Conservation (phyloP, 2,113 vertebrate genomes). For the Scomber scombrus region DNA sequence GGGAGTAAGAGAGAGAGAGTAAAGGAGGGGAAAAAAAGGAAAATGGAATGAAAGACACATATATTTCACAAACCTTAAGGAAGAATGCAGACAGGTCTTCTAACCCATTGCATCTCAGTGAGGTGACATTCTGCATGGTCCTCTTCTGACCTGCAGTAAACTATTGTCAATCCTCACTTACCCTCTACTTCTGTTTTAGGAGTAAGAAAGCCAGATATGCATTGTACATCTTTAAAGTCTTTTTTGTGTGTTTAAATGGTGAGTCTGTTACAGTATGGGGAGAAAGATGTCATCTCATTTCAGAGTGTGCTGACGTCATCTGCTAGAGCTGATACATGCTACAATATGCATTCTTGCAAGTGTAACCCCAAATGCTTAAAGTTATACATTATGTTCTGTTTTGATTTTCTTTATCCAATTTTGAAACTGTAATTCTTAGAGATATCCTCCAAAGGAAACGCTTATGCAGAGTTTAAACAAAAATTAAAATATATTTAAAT, state of each 20-base stretch:
- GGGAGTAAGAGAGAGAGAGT: neutral
- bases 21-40: neutral
- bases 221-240: slow-evolving; percentile 2
- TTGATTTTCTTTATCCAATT: neutral
- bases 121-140: neutral
- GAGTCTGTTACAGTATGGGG: neutral
- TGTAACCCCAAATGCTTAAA: neutral
- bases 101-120: neutral
- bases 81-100: neutral
- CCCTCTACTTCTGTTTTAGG: neutral
- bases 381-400: neutral
- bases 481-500: slow-evolving; percentile 2
- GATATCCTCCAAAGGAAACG: neutral
- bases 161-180: slow-evolving; percentile 10
- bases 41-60: slow-evolving; percentile 1
- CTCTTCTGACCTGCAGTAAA: slow-evolving; percentile 4
- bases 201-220: neutral
- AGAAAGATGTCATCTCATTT: neutral
- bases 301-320: neutral
- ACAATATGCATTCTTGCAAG: neutral
- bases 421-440: neutral
- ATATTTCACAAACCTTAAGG: slow-evolving; percentile 8
- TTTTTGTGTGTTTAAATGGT: neutral
- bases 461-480: neutral
- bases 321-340: neutral